phyloP scores from a whole-genome alignment of 2,113 vertebrate genomes.

The Salminus brasiliensis region DNA sequence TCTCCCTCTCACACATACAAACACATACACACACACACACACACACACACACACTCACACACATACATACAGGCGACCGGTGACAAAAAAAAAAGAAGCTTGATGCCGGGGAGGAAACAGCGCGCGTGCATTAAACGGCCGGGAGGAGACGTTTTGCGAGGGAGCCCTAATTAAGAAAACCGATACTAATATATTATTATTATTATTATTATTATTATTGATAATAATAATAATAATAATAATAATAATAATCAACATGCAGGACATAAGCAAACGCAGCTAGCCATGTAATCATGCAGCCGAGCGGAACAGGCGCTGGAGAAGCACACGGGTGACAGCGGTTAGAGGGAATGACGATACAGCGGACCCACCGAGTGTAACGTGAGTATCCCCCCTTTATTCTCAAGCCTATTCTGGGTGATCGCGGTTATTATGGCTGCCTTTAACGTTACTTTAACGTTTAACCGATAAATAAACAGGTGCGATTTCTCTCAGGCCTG shows the following conservation, averaged over 20 bases:
- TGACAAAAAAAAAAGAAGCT: neutral
- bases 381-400: constrained; percentile 68
- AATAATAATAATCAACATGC: neutral
- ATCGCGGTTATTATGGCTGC: neutral
- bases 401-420: too few species aligned
- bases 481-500: constrained; percentile 6
- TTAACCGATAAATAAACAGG: neutral
- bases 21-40: constrained; percentile 46
- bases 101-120: neutral
- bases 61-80: constrained; percentile 12
- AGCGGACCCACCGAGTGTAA: constrained; percentile 65
- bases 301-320: constrained; percentile 58
- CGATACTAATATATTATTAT: too few species aligned
- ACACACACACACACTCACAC: constrained; percentile 37
- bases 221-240: neutral
- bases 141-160: neutral
- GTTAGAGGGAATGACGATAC: constrained; percentile 64
- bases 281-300: constrained; percentile 53
- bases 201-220: too few species aligned
- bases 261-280: constrained; percentile 32
- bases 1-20: too few species aligned
- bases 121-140: neutral
- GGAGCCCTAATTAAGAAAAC: neutral
- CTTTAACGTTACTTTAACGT: constrained; percentile 35
- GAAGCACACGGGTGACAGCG: constrained; percentile 56